Conservation (phyloP, 2,888 invertebrate genomes). For the Stratiomys singularior region DNA sequence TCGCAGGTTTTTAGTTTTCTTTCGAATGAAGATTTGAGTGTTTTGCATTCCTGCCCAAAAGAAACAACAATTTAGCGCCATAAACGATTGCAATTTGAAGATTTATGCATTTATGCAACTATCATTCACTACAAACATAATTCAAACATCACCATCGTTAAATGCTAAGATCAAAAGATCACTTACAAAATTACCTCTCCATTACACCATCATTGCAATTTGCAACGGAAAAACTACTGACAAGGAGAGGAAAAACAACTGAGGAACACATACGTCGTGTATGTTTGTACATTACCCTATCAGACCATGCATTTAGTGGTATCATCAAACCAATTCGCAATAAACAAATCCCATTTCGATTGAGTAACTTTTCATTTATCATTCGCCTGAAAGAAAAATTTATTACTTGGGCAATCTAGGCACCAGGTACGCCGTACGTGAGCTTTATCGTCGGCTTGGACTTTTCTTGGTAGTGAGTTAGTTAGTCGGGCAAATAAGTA, state of each 20-base stretch:
- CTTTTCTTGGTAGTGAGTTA: not conserved
- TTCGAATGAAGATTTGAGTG: too few species aligned
- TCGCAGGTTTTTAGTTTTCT: too few species aligned
- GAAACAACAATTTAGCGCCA: too few species aligned
- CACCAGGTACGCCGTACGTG: not conserved
- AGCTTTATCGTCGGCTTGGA: not conserved
- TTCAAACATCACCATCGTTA: not conserved
- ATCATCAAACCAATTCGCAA: slow-evolving; percentile 6
- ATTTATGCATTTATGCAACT: not conserved
- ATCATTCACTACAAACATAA: not conserved
- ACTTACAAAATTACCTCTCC: not conserved
- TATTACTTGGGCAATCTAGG: not conserved
- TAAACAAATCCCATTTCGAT: slow-evolving; percentile 20
- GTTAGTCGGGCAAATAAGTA: not conserved
- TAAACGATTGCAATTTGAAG: too few species aligned
- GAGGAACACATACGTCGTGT: not conserved
- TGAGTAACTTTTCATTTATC: slow-evolving; percentile 10
- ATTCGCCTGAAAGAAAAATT: slow-evolving; percentile 2
- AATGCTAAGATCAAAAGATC: slow-evolving; percentile 3
- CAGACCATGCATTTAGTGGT: too few species aligned
- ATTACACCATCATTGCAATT: slow-evolving; percentile 4
- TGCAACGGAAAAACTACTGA: not conserved
- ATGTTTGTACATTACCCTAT: not conserved
- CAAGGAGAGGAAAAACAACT: too few species aligned
- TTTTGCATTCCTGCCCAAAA: too few species aligned